Evolutionary conservation across 2,797 vertebrate species (phyloP).

Genomic region (Danionella dracula): DNA sequence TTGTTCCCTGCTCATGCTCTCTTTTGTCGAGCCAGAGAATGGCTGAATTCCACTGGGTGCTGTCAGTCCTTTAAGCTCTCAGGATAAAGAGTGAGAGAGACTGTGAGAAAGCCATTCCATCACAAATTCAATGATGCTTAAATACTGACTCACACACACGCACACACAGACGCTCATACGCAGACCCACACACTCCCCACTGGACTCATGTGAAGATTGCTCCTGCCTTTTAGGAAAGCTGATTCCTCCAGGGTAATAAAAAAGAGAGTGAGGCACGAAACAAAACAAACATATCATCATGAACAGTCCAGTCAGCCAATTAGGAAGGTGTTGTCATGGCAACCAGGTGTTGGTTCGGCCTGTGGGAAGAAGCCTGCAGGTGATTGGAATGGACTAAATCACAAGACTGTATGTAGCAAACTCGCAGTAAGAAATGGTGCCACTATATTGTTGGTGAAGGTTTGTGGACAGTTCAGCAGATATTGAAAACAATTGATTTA

Average conservation of each 20-base stretch:
- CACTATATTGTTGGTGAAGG: not conserved
- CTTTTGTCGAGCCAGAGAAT: conserved; percentile 21
- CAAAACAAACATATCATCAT: not conserved
- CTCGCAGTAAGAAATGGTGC: not conserved
- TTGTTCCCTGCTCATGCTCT: conserved; percentile 13
- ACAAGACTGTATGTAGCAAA: not conserved
- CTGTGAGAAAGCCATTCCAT: not conserved
- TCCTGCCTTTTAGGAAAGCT: not conserved
- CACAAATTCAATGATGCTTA: not conserved
- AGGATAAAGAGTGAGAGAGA: not conserved
- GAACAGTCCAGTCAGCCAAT: conserved; percentile 16
- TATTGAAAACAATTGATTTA: not conserved
- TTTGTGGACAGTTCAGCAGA: no score
- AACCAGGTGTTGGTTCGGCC: conserved; percentile 17
- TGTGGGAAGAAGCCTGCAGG: not conserved
- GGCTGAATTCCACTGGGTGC: conserved; percentile 11
- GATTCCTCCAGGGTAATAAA: conserved; percentile 9
- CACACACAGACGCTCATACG: not conserved
- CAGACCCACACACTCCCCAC: not conserved
- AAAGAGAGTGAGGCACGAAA: not conserved
- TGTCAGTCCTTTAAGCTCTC: conserved; percentile 24
- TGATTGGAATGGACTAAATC: conserved; percentile 3
- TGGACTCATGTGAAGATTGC: not conserved
- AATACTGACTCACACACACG: not conserved
- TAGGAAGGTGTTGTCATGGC: conserved; percentile 27